Evolutionary conservation across 2,113 vertebrate genomes (phyloP).

Genomic region (Arenaria interpres): DNA sequence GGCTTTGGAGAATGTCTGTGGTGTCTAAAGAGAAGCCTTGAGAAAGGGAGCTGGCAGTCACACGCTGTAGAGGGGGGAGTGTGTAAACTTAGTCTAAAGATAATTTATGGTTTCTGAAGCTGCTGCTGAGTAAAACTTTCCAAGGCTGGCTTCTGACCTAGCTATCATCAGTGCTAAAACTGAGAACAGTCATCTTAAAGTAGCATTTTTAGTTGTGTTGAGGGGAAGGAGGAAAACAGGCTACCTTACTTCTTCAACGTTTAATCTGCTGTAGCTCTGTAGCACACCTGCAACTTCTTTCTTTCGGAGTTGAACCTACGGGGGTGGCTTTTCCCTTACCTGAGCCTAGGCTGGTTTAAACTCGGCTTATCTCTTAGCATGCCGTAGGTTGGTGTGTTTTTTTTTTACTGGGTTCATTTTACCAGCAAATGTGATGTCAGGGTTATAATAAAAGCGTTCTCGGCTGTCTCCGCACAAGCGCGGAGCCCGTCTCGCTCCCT

Average conservation of each 20-base stretch:
- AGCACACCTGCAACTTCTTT: rapidly evolving
- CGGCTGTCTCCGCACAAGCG: not conserved
- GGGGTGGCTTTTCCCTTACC: not conserved
- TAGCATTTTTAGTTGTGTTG: slow-evolving; percentile 18
- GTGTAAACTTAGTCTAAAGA: slow-evolving; percentile 22
- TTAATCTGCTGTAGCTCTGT: not conserved
- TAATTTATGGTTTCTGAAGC: slow-evolving; percentile 66
- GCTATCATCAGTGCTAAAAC: slow-evolving; percentile 22
- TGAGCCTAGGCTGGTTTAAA: not conserved
- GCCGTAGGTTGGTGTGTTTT: rapidly evolving
- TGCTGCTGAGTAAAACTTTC: slow-evolving; percentile 70
- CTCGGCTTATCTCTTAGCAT: not conserved
- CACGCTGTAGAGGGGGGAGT: not conserved
- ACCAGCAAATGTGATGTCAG: not conserved
- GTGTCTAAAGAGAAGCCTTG: not conserved
- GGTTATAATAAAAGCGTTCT: not conserved
- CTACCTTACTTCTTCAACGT: not conserved
- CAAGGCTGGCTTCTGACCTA: slow-evolving; percentile 43
- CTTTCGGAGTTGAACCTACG: rapidly evolving
- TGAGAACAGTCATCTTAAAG: slow-evolving; percentile 9
- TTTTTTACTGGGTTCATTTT: rapidly evolving
- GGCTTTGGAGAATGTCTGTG: not conserved
- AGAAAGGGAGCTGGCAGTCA: not conserved
- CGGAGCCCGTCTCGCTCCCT: not conserved
- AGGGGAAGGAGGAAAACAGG: not conserved